Evolutionary conservation across 2,113 vertebrate species (phyloP).

Genomic region (Brienomyrus longianalis): DNA sequence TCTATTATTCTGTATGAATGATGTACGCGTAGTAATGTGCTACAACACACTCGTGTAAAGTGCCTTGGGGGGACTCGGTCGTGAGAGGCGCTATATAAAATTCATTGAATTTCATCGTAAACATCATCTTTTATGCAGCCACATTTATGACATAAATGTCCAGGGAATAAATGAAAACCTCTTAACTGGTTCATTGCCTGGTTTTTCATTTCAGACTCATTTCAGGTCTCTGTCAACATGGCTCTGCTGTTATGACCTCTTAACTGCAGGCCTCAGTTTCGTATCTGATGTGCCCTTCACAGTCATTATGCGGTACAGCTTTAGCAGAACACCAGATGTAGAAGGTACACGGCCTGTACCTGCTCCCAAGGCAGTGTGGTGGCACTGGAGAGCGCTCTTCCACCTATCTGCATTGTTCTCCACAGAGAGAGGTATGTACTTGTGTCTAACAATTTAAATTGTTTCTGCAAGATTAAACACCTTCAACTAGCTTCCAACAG

Average conservation of each 20-base stretch:
- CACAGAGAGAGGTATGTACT: neutral
- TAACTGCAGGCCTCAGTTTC: neutral
- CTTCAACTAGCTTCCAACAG: slow-evolving; percentile 21
- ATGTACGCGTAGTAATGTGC: neutral
- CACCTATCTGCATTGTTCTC: neutral
- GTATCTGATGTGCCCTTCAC: neutral
- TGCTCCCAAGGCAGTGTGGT: neutral
- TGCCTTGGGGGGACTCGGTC: neutral
- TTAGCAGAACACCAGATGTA: neutral
- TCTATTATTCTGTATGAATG: neutral
- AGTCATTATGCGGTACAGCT: neutral
- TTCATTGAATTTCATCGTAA: neutral
- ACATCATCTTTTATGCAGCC: neutral
- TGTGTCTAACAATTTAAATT: slow-evolving; percentile 11
- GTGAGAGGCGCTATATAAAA: neutral
- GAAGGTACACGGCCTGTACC: neutral
- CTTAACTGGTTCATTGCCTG: neutral
- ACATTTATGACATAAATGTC: neutral
- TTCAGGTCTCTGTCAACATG: neutral
- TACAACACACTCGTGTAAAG: neutral
- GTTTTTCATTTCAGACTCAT: neutral
- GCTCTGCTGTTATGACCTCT: neutral
- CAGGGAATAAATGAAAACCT: neutral
- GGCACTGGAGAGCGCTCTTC: neutral
- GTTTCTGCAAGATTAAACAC: slow-evolving; percentile 21